phyloP scores from a whole-genome alignment of 2,888 invertebrate genomes.

The Gibbula magus region DNA sequence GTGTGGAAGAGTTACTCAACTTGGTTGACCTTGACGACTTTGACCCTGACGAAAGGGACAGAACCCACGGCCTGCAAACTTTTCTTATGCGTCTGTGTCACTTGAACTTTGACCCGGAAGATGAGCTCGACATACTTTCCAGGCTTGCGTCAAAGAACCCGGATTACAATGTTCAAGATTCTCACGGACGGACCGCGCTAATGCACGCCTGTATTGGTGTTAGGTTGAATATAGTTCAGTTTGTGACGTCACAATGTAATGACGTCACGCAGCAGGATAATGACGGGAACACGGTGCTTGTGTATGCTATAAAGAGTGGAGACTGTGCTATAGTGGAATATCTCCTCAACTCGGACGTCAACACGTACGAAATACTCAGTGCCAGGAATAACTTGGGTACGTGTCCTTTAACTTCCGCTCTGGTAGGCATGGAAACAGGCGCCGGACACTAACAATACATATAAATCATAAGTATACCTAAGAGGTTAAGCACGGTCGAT shows the following conservation, averaged over 20 bases:
- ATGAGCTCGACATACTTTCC: constrained; percentile 42
- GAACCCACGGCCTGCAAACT: constrained; percentile 60
- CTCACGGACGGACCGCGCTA: constrained; percentile 56
- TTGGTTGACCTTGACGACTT: constrained; percentile 47
- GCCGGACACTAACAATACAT: too few species aligned
- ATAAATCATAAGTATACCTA: too few species aligned
- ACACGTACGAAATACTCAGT: constrained; percentile 35
- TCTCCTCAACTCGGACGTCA: constrained; percentile 46
- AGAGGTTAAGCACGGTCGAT: too few species aligned
- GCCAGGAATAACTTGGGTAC: constrained; percentile 52
- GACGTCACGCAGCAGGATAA: constrained; percentile 47
- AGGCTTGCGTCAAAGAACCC: constrained; percentile 45
- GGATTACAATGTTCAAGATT: constrained; percentile 58
- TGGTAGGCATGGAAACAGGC: too few species aligned
- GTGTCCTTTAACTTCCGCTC: not conserved
- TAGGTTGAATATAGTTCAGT: constrained; percentile 46
- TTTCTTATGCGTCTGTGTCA: constrained; percentile 62
- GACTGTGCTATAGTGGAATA: constrained; percentile 49
- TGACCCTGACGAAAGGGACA: constrained; percentile 57
- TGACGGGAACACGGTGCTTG: constrained; percentile 60
- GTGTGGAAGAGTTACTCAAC: constrained; percentile 38
- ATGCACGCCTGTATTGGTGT: constrained; percentile 65
- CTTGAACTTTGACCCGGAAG: constrained; percentile 40
- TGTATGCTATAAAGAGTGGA: constrained; percentile 56
- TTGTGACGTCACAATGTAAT: constrained; percentile 46